Conservation (phyloP, 2,113 vertebrate species). For the Okapia johnstoni region DNA sequence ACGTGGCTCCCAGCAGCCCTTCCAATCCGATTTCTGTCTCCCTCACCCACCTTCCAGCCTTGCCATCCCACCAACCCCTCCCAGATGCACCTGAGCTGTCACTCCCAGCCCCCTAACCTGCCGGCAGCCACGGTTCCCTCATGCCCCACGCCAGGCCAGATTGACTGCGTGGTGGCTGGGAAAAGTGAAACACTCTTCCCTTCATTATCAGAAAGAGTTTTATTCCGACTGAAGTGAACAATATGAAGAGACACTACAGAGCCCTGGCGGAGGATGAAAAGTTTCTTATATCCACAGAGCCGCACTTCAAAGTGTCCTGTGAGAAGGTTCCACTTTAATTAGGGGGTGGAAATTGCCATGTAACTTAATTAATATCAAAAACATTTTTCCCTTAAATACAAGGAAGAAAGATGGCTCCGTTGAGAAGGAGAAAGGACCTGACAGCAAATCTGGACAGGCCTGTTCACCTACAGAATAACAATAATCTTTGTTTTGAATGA, state of each 20-base stretch:
- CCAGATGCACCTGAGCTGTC: background rate
- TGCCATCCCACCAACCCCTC: background rate
- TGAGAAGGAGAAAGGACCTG: background rate
- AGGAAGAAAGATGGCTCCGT: conserved; percentile 31
- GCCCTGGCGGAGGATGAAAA: conserved; percentile 41
- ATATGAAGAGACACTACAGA: background rate
- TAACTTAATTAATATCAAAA: conserved; percentile 62
- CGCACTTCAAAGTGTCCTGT: conserved; percentile 58
- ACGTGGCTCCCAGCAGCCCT: rapidly evolving
- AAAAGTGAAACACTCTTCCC: background rate
- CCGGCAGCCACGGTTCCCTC: rapidly evolving
- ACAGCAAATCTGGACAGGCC: background rate
- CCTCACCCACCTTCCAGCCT: background rate
- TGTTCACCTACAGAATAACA: background rate
- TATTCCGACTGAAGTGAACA: conserved; percentile 58
- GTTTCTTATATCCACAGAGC: conserved; percentile 47
- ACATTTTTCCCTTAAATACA: background rate
- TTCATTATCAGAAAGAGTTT: conserved; percentile 53
- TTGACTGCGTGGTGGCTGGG: background rate
- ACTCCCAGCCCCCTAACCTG: background rate
- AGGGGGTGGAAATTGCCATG: conserved; percentile 38
- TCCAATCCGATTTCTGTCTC: rapidly evolving
- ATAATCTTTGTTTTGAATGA: background rate
- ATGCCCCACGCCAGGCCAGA: background rate
- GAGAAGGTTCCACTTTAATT: conserved; percentile 66